Conservation (phyloP, 2,797 vertebrate species). For the Hippoglossus hippoglossus region DNA sequence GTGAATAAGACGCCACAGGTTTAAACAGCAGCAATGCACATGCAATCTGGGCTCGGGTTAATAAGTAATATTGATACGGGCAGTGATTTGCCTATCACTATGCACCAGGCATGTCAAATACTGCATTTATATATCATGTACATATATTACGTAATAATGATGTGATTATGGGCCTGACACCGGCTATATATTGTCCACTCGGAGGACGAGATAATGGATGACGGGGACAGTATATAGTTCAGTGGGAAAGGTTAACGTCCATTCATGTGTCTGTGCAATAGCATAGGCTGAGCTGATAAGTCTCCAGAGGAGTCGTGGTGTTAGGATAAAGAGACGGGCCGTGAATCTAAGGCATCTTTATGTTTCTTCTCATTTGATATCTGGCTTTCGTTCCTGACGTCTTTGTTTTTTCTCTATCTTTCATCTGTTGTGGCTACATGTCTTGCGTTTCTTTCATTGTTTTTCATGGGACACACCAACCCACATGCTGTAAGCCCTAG, state of each 20-base stretch:
- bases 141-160: conserved; percentile 61
- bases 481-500: conserved; percentile 27
- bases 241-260: conserved; percentile 65
- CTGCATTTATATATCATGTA: conserved; percentile 50
- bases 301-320: conserved; percentile 22
- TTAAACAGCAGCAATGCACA: conserved; percentile 40
- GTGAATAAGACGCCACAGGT: conserved; percentile 48
- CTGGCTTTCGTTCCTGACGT: conserved; percentile 15
- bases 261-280: conserved; percentile 63
- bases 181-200: conserved; percentile 63
- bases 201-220: conserved; percentile 64
- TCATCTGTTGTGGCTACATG: conserved; percentile 26
- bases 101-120: conserved; percentile 55
- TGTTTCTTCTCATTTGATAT: conserved; percentile 22
- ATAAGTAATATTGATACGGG: conserved; percentile 58
- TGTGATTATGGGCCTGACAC: conserved; percentile 59
- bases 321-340: conserved; percentile 10
- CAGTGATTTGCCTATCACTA: conserved; percentile 67
- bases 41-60: conserved; percentile 42
- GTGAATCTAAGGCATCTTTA: neutral
- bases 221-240: conserved; percentile 53
- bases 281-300: conserved; percentile 51
- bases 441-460: neutral
- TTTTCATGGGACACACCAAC: conserved; percentile 16
- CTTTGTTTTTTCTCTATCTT: conserved; percentile 22